Percentiles rank a stretch among this genome's conserved stretches.
phyloP scores from a whole-genome alignment of 2,797 vertebrate genomes.

The Oreonectes daqikongensis region DNA sequence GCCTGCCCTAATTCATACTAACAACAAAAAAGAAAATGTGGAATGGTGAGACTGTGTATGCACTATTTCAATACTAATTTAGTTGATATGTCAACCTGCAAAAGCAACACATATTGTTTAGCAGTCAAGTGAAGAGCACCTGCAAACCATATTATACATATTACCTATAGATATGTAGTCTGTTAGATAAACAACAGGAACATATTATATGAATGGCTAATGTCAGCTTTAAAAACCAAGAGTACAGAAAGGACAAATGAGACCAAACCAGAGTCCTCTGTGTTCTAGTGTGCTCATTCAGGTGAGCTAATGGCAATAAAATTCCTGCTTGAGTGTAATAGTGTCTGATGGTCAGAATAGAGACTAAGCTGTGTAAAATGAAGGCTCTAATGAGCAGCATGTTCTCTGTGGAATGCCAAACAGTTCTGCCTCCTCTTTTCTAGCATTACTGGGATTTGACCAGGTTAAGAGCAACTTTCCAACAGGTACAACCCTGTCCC shows the following conservation, averaged over 20 bases:
- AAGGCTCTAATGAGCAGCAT: constrained; percentile 73
- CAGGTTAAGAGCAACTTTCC: constrained; percentile 61
- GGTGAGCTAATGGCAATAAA: constrained; percentile 66
- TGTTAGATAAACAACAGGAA: too few relatives aligned
- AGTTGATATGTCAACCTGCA: constrained; percentile 23
- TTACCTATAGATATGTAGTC: too few relatives aligned
- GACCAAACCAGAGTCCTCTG: not conserved
- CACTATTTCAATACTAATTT: too few relatives aligned
- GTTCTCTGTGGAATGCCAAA: constrained; percentile 75
- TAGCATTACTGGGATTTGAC: constrained; percentile 73
- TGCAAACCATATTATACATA: too few relatives aligned
- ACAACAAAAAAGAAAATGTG: not conserved
- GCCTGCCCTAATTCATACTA: too few relatives aligned
- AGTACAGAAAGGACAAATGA: not conserved
- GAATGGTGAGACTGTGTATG: not conserved
- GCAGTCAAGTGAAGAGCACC: not conserved
- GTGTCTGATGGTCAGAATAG: constrained; percentile 73
- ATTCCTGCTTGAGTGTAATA: constrained; percentile 72
- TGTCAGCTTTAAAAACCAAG: not conserved
- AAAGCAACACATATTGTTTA: constrained; percentile 17
- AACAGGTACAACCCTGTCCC: constrained; percentile 7
- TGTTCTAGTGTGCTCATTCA: constrained; percentile 46
- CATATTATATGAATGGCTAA: not conserved
- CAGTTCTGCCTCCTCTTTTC: constrained; percentile 61
- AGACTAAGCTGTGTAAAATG: constrained; percentile 83